A percentile compares a stretch with the other conserved stretches of the same genome.
phyloP scores from a whole-genome alignment of 2,888 invertebrate genomes.

The Ophraella communa region DNA sequence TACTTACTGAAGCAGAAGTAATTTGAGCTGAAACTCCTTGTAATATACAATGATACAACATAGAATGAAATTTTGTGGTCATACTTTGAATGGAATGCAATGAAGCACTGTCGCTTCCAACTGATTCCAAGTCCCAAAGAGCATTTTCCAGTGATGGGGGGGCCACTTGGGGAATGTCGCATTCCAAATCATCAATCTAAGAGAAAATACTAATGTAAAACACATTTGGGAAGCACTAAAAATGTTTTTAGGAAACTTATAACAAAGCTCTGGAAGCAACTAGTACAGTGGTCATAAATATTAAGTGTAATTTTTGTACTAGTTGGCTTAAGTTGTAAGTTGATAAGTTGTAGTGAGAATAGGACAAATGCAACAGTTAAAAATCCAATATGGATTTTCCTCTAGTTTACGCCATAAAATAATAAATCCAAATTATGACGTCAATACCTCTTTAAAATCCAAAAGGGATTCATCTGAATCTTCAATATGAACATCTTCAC shows the following conservation, averaged over 20 bases:
- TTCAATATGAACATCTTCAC: slow-evolving; percentile 53
- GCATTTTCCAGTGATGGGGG: slow-evolving; percentile 83
- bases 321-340: background rate
- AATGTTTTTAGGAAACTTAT: background rate
- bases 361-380: background rate
- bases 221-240: slow-evolving; percentile 6
- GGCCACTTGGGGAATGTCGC: slow-evolving; percentile 76
- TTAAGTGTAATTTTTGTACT: too few relatives aligned
- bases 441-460: slow-evolving; percentile 55
- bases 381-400: background rate
- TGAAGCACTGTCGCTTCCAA: slow-evolving; percentile 66
- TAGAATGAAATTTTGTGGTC: slow-evolving; percentile 65
- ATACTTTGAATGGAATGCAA: slow-evolving; percentile 63
- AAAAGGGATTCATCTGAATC: slow-evolving; percentile 57
- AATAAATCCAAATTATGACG: slow-evolving; percentile 3
- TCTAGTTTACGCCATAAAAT: background rate
- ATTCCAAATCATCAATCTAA: slow-evolving; percentile 82
- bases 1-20: slow-evolving; percentile 79
- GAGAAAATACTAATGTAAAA: slow-evolving; percentile 44
- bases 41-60: slow-evolving; percentile 79
- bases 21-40: slow-evolving; percentile 91
- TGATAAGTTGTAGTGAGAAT: too few relatives aligned
- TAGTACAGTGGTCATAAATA: too few relatives aligned
- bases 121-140: slow-evolving; percentile 75
- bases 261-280: background rate